A percentile compares a stretch with the other conserved stretches of the same genome.
Evolutionary conservation across 1,140 invertebrate genomes (phyloP).

Genomic region (Drosophila orena): DNA sequence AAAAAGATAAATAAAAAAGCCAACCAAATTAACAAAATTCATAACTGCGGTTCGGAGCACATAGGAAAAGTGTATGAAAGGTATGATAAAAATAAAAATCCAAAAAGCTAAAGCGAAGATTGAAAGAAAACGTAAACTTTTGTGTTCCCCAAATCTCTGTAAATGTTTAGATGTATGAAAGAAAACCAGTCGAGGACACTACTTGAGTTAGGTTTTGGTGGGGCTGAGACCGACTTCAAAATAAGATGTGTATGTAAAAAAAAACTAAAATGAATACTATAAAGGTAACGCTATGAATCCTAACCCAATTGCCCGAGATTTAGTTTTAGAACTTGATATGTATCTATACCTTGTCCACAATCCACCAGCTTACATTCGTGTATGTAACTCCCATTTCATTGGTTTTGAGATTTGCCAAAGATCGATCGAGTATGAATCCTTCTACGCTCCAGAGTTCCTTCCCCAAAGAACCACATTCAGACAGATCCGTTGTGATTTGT

Average conservation of each 20-base stretch:
- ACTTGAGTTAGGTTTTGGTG: slow-evolving; percentile 69
- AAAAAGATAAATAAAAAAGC: slow-evolving; percentile 9
- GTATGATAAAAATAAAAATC: slow-evolving; percentile 53
- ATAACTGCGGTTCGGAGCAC: slow-evolving; percentile 51
- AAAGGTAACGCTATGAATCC: slow-evolving; percentile 50
- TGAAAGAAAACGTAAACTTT: slow-evolving; percentile 38
- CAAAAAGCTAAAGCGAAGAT: slow-evolving; percentile 11
- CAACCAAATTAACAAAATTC: slow-evolving; percentile 62
- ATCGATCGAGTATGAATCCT: background rate
- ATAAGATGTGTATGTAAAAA: slow-evolving; percentile 73
- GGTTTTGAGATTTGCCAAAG: slow-evolving; percentile 27
- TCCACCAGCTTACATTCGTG: slow-evolving; percentile 45
- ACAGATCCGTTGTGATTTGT: background rate
- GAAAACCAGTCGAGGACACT: slow-evolving; percentile 38
- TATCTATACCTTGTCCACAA: slow-evolving; percentile 10
- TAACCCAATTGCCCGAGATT: slow-evolving; percentile 44
- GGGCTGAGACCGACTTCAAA: slow-evolving; percentile 57
- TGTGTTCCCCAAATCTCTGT: slow-evolving; percentile 68
- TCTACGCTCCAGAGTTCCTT: background rate
- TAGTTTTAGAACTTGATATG: slow-evolving; percentile 54
- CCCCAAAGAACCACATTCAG: background rate
- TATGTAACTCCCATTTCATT: slow-evolving; percentile 20
- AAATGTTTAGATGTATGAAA: slow-evolving; percentile 78
- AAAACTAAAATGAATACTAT: slow-evolving; percentile 47
- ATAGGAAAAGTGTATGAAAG: slow-evolving; percentile 42